Evolutionary conservation across 2,797 vertebrate genomes (phyloP).

Genomic region (Odontamblyopus lacepedii): DNA sequence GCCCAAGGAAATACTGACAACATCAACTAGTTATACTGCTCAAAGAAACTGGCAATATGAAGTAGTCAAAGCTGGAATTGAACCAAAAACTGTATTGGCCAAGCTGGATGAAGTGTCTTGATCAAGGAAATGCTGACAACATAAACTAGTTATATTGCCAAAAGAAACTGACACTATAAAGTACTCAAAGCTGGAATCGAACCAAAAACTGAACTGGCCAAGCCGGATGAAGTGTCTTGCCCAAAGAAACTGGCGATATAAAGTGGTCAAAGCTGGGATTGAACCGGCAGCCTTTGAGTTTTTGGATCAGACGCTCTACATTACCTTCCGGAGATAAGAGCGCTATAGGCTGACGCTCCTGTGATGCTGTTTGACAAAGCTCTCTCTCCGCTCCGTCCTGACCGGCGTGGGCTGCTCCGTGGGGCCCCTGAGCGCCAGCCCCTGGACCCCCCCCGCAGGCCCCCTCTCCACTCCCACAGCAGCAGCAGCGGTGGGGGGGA

Average conservation of each 20-base stretch:
- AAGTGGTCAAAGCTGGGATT: not conserved
- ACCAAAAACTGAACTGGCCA: not conserved
- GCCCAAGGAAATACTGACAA: too few relatives aligned
- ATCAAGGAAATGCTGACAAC: too few relatives aligned
- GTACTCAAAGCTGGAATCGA: too few relatives aligned
- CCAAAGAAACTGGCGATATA: not conserved
- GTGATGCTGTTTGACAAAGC: slow-evolving; percentile 75
- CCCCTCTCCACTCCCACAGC: not conserved
- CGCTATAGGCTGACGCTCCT: slow-evolving; percentile 74
- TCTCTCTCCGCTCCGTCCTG: slow-evolving; percentile 56
- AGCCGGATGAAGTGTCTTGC: not conserved
- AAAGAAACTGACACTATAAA: too few relatives aligned
- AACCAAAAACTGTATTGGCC: too few relatives aligned
- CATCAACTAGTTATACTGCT: too few relatives aligned
- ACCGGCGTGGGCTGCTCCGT: slow-evolving; percentile 17
- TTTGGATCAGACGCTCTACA: too few relatives aligned
- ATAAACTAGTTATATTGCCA: too few relatives aligned
- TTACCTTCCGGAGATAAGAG: too few relatives aligned
- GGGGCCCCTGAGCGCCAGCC: not conserved
- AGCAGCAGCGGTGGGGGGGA: not conserved
- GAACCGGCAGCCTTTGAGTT: not conserved
- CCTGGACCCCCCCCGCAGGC: not conserved
- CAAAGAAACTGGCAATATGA: too few relatives aligned
- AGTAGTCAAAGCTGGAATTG: too few relatives aligned
- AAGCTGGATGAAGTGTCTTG: too few relatives aligned